phyloP scores from a whole-genome alignment of 1,140 invertebrate genomes.

The Littorina saxatilis region DNA sequence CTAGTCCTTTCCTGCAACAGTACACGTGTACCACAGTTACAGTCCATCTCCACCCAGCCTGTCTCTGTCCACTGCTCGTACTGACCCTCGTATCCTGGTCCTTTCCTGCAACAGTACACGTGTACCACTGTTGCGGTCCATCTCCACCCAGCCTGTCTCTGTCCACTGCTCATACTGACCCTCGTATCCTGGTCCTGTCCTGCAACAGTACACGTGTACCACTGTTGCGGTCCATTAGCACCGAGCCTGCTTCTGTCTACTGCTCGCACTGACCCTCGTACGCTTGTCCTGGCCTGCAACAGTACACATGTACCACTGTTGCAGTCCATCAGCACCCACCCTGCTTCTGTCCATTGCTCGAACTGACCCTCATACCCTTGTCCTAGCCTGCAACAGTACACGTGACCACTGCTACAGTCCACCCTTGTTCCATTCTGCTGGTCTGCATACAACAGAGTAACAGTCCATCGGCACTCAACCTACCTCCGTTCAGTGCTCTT shows the following conservation, averaged over 20 bases:
- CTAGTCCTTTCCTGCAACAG: background rate
- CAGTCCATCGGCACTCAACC: background rate
- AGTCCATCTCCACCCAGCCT: conserved; percentile 47
- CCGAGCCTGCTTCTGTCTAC: background rate
- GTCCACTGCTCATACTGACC: conserved; percentile 40
- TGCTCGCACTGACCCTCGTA: too few species aligned
- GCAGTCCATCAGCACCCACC: background rate
- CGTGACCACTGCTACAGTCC: too few species aligned
- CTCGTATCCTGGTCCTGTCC: background rate
- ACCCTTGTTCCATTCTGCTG: too few species aligned
- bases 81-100: background rate
- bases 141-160: conserved; percentile 42
- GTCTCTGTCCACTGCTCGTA: conserved; percentile 43
- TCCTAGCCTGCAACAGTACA: too few species aligned
- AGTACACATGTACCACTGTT: too few species aligned
- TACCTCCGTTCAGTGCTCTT: background rate
- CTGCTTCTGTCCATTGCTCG: background rate
- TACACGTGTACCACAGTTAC: conserved; percentile 33
- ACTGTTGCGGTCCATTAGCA: background rate
- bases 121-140: conserved; percentile 44
- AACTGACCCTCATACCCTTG: too few species aligned
- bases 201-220: background rate
- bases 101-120: background rate
- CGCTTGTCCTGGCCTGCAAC: too few species aligned
- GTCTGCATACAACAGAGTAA: too few species aligned